Evolutionary conservation across 2,888 invertebrate genomes (phyloP).

Genomic region (Agrotis exclamationis): DNA sequence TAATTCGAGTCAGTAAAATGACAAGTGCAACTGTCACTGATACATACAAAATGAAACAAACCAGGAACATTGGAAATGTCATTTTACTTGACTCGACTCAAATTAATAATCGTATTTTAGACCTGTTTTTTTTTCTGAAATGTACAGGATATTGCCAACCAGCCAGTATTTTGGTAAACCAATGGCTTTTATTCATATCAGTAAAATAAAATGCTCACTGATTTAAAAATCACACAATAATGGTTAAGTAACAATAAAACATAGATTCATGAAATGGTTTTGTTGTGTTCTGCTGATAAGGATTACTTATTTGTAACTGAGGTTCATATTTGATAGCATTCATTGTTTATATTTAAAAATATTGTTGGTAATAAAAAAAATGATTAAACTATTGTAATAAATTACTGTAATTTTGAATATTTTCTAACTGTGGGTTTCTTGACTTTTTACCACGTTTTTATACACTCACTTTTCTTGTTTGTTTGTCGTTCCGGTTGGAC

Average conservation of each 20-base stretch:
- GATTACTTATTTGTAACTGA: constrained; percentile 19
- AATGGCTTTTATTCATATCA: neutral
- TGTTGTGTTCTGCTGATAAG: constrained; percentile 36
- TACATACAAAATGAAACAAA: too few relatives aligned
- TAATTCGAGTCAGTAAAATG: too few relatives aligned
- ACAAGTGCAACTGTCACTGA: too few relatives aligned
- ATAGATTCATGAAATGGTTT: constrained; percentile 18
- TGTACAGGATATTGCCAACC: too few relatives aligned
- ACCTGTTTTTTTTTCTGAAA: too few relatives aligned
- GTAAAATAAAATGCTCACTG: neutral
- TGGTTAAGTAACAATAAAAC: constrained; percentile 34
- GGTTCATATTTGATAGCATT: constrained; percentile 11
- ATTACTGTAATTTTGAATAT: neutral
- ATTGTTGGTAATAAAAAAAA: constrained; percentile 5
- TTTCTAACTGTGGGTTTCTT: neutral
- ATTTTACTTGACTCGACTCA: too few relatives aligned
- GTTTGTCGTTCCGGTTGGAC: too few relatives aligned
- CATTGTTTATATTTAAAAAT: constrained; percentile 1
- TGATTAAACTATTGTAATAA: constrained; percentile 1
- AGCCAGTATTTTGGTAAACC: too few relatives aligned
- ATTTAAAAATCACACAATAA: neutral
- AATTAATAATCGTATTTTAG: too few relatives aligned
- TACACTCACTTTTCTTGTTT: too few relatives aligned
- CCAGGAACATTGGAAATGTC: too few relatives aligned
- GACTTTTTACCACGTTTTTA: too few relatives aligned